Evolutionary conservation across 2,113 vertebrate genomes (phyloP).

Genomic region (Hyla sarda): DNA sequence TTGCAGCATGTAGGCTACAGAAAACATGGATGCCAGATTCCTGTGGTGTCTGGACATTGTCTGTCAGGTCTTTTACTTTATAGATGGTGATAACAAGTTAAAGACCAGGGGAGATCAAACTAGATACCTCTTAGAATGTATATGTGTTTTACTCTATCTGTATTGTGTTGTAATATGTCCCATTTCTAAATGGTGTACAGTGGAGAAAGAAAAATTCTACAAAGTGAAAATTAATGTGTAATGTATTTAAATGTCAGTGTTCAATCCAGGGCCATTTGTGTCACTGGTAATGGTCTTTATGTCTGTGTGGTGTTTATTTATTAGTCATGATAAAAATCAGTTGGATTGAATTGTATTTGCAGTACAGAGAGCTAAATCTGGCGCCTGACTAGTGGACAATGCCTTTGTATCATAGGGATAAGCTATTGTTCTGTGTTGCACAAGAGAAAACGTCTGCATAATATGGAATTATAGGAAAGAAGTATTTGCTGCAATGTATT

Average conservation of each 20-base stretch:
- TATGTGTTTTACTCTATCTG: not conserved
- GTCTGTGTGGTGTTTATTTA: slow-evolving; percentile 37
- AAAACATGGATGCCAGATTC: slow-evolving; percentile 69
- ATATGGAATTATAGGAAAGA: not conserved
- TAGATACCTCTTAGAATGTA: slow-evolving; percentile 4
- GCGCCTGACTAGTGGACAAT: slow-evolving; percentile 29
- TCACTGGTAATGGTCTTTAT: slow-evolving; percentile 23
- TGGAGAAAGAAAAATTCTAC: not conserved
- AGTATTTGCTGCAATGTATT: not conserved
- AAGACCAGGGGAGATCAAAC: slow-evolving; percentile 38
- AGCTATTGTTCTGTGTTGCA: slow-evolving; percentile 38
- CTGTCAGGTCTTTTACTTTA: slow-evolving; percentile 67
- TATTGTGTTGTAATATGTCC: no score
- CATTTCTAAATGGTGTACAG: not conserved
- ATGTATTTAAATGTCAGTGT: not conserved
- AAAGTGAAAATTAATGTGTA: slow-evolving; percentile 8
- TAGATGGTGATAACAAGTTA: slow-evolving; percentile 33
- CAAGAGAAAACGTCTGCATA: not conserved
- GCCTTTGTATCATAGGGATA: slow-evolving; percentile 28
- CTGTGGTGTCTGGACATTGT: slow-evolving; percentile 78
- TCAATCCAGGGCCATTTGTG: not conserved
- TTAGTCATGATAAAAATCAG: slow-evolving; percentile 45
- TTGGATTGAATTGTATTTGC: slow-evolving; percentile 44
- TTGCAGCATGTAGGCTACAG: not conserved
- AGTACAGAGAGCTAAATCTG: slow-evolving; percentile 18